A percentile compares a stretch with the other conserved stretches of the same genome.
Evolutionary conservation across 2,888 invertebrate species (phyloP).

Genomic region (Drosophila pseudotakahashii): DNA sequence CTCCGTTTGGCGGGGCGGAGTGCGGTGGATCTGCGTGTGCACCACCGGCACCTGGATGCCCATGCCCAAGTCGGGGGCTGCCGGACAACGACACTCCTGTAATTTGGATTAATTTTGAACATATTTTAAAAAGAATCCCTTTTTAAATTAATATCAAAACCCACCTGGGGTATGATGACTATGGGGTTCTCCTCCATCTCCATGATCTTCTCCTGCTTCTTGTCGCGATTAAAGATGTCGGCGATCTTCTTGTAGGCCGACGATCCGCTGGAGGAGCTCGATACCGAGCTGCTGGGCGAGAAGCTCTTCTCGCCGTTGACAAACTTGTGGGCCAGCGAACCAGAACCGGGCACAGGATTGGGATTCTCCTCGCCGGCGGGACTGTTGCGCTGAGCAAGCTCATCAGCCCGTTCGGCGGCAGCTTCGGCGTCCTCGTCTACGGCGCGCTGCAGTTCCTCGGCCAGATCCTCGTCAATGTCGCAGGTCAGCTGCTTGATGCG

Average conservation of each 20-base stretch:
- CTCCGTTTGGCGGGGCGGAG: conserved; percentile 86
- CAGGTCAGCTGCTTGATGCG: conserved; percentile 94
- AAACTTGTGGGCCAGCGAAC: conserved; percentile 68
- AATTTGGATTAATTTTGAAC: too few species aligned
- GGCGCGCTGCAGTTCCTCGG: conserved; percentile 60
- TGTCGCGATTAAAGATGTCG: conserved; percentile 84
- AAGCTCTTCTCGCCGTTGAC: conserved; percentile 86
- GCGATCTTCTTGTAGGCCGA: conserved; percentile 87
- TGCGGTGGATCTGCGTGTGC: conserved; percentile 84
- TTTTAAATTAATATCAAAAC: background rate
- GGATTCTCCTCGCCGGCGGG: conserved; percentile 88
- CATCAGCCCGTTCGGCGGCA: conserved; percentile 65
- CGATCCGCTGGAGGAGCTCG: conserved; percentile 86
- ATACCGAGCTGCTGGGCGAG: conserved; percentile 86
- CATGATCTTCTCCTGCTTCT: conserved; percentile 84
- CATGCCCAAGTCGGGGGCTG: conserved; percentile 86
- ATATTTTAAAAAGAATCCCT: too few species aligned
- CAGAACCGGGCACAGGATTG: conserved; percentile 41
- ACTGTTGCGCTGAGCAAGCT: conserved; percentile 86
- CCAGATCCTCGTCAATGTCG: conserved; percentile 89
- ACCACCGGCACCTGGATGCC: conserved; percentile 85
- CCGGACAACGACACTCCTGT: conserved; percentile 84
- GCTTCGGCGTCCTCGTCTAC: conserved; percentile 58
- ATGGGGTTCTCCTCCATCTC: conserved; percentile 85
- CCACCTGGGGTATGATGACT: conserved; percentile 84